These are phyloP conservation scores for Nomada flava DNA, from an alignment of 2,888 invertebrate genomes.

Conservation along the genomic window DNA sequence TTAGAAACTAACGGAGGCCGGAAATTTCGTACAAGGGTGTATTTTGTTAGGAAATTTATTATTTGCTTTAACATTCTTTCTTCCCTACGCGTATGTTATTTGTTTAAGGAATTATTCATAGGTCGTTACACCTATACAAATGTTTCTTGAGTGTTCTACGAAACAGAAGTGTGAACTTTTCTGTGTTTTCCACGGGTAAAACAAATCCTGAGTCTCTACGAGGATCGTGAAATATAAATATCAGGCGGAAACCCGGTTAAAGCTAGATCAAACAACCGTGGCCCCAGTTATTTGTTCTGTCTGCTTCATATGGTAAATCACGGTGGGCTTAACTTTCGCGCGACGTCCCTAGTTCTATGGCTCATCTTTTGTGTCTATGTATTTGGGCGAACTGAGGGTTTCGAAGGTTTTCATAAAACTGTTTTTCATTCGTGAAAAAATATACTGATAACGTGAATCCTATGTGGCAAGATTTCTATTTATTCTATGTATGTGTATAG, in stretches of 20 bases:
- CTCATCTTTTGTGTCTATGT: background rate
- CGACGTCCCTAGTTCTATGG: background rate
- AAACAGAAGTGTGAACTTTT: background rate
- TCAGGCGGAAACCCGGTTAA: slow-evolving; percentile 15
- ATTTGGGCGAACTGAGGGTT: no score
- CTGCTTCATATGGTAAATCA: slow-evolving; percentile 24
- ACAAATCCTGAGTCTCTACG: slow-evolving; percentile 21
- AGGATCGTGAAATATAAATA: slow-evolving; percentile 25
- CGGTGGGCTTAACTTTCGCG: background rate
- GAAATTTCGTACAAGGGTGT: no score
- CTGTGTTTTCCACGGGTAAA: background rate
- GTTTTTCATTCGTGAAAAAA: no score
- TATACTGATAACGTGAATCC: no score
- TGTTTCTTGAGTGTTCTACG: background rate
- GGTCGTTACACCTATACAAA: background rate
- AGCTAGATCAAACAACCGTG: slow-evolving; percentile 30
- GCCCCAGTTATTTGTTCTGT: background rate
- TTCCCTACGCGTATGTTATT: no score
- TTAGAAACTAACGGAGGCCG: no score
- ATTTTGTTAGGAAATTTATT: no score
- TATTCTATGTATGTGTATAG: no score
- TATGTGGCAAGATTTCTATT: no score
- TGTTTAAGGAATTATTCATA: no score
- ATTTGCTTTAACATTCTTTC: no score
- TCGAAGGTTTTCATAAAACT: background rate